phyloP scores from a whole-genome alignment of 2,888 invertebrate genomes.

The Furcula furcula region DNA sequence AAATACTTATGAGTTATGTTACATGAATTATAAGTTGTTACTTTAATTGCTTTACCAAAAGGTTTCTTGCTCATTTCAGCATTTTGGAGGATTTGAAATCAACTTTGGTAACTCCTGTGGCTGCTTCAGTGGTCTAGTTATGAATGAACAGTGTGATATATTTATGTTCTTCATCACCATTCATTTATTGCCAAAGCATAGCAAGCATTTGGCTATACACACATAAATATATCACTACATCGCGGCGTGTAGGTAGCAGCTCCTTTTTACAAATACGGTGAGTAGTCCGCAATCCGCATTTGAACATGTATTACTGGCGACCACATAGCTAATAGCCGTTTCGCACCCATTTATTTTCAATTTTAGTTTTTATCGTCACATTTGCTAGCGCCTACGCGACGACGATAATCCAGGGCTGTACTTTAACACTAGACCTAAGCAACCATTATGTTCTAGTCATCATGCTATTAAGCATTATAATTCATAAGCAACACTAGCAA shows the following conservation, averaged over 20 bases:
- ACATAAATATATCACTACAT: slow-evolving; percentile 23
- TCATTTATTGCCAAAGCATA: no score
- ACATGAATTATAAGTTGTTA: no score
- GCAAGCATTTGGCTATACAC: no score
- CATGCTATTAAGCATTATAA: neutral
- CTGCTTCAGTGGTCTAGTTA: no score
- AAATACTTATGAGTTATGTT: no score
- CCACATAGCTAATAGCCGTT: slow-evolving; percentile 57
- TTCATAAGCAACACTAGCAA: neutral
- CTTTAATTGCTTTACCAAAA: no score
- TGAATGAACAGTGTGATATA: no score
- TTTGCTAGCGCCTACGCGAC: slow-evolving; percentile 61
- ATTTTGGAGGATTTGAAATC: no score
- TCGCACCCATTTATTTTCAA: slow-evolving; percentile 65
- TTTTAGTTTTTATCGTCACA: slow-evolving; percentile 65
- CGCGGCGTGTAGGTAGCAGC: slow-evolving; percentile 51
- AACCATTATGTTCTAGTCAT: neutral
- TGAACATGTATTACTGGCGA: slow-evolving; percentile 44
- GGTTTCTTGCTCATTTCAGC: no score
- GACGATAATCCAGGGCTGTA: slow-evolving; percentile 51
- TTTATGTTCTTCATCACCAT: no score
- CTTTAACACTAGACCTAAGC: neutral
- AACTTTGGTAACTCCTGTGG: no score
- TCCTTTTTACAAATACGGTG: slow-evolving; percentile 59
- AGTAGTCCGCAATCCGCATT: slow-evolving; percentile 46